Evolutionary conservation across 2,113 vertebrate genomes (phyloP).

Genomic region (Chinchilla lanigera): DNA sequence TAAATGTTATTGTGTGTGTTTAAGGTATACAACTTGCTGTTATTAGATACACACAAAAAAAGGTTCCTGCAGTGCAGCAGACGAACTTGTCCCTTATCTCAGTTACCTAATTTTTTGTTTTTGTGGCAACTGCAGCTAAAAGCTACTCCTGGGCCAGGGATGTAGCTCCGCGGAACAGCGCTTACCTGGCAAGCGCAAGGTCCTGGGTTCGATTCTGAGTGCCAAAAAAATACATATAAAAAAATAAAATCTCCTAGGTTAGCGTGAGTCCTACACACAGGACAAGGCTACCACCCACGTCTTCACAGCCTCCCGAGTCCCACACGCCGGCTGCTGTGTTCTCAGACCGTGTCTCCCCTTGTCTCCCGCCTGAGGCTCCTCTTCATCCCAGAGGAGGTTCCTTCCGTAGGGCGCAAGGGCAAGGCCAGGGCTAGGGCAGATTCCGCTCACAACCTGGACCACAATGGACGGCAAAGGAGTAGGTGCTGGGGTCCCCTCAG

Average conservation of each 20-base stretch:
- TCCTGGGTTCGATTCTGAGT: too few species aligned
- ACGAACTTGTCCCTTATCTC: too few species aligned
- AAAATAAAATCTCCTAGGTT: neutral
- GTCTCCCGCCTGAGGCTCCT: too few species aligned
- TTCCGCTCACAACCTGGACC: conserved; percentile 26
- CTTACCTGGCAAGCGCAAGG: too few species aligned
- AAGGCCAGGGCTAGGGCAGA: neutral
- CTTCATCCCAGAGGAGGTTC: neutral
- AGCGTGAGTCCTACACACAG: neutral
- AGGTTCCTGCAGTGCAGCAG: neutral
- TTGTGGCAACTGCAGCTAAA: neutral
- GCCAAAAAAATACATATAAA: too few species aligned
- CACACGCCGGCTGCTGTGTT: fast-evolving
- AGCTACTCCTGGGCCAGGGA: neutral
- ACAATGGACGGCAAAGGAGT: neutral
- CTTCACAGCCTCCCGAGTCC: neutral
- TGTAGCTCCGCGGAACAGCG: too few species aligned
- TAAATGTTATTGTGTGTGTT: neutral
- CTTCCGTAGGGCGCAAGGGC: neutral
- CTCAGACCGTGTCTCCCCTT: neutral
- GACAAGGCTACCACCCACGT: neutral
- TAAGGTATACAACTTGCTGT: neutral
- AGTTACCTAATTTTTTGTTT: too few species aligned
- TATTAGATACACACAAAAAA: neutral
- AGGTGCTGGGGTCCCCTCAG: neutral